Evolutionary conservation across 2,797 vertebrate species (phyloP).

Genomic region (Anguilla marmorata): DNA sequence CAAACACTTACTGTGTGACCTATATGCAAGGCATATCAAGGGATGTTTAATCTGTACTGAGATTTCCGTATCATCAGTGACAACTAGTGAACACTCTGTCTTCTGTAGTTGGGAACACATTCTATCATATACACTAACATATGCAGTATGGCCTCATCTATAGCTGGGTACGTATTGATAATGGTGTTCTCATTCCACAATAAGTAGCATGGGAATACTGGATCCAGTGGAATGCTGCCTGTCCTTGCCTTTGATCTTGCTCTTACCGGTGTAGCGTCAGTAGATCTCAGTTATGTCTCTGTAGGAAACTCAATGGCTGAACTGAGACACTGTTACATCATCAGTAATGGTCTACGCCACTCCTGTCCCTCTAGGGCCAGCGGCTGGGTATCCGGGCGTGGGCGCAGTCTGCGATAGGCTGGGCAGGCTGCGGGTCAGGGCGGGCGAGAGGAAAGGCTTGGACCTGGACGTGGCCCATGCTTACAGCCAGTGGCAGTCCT

Average conservation of each 20-base stretch:
- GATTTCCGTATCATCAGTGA: background rate
- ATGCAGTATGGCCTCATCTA: background rate
- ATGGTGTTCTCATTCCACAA: background rate
- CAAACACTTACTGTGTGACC: too few species aligned
- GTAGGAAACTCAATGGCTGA: background rate
- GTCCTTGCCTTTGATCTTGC: background rate
- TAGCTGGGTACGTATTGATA: background rate
- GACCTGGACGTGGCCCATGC: slow-evolving; percentile 79
- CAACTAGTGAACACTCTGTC: background rate
- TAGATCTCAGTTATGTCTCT: background rate
- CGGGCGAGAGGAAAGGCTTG: slow-evolving; percentile 59
- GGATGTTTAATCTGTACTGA: background rate
- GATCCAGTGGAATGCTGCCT: background rate
- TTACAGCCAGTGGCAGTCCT: slow-evolving; percentile 94
- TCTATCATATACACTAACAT: background rate
- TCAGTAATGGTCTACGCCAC: background rate
- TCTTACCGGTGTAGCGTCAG: background rate
- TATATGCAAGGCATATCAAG: background rate
- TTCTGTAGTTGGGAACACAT: background rate
- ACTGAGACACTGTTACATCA: background rate
- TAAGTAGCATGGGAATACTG: background rate
- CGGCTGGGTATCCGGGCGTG: slow-evolving; percentile 55
- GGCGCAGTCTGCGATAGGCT: slow-evolving; percentile 50
- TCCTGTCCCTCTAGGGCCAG: slow-evolving; percentile 46
- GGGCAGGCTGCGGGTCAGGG: slow-evolving; percentile 56